Evolutionary conservation across 1,140 invertebrate genomes (phyloP), one percentile per base, ranked within the genome.

Genomic region (Dinoponera quadriceps): DNA sequence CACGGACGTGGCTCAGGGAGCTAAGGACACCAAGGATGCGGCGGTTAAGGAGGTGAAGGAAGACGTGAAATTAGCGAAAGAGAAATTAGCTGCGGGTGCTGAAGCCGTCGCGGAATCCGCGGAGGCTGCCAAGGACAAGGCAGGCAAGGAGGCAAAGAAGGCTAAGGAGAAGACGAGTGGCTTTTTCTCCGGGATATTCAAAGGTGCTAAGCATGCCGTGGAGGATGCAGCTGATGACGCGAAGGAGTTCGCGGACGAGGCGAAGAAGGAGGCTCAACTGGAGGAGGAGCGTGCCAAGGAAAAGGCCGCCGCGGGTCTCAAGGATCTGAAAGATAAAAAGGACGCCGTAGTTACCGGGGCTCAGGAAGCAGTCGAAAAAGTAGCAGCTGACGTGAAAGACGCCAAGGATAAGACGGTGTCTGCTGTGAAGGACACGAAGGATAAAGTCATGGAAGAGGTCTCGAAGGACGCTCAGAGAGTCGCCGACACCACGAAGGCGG

Each of bases 221-320:
- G 91, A 92, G 62, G 90, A 93, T 68, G 60, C 90, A 16, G 83
- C 89, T 16, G 88, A 91, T n/a, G 91, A 91, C 7, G 86, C 89
- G 1, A 90, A 90, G 20, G 51, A 77, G 27, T 77, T 77, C n/a
- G 3, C 65, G 1, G 51, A 83, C 13, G 81, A 84, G 88, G 84
- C 59, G 81, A 90, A 71, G 84, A 44, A 11, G 0, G 81, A 84
- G 48, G 74, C 88, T 22, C 88, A 88, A 78, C 83, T 91, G 51
- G 85, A 90, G 77, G 51, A 90, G 59, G 82, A 66, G 16, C 69
- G 25, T 25, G 20, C 44, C 7, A 63, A 68, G 3, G 73, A 77
- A 25, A 18, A 55, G 27, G 18, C 9, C 16, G 54, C 44, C 0
- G 54, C 55, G 0, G 57, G 49, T 48, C 7, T 25, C 0, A 65